phyloP scores from a whole-genome alignment of 2,113 vertebrate species.

The Pterocles burchelli region DNA sequence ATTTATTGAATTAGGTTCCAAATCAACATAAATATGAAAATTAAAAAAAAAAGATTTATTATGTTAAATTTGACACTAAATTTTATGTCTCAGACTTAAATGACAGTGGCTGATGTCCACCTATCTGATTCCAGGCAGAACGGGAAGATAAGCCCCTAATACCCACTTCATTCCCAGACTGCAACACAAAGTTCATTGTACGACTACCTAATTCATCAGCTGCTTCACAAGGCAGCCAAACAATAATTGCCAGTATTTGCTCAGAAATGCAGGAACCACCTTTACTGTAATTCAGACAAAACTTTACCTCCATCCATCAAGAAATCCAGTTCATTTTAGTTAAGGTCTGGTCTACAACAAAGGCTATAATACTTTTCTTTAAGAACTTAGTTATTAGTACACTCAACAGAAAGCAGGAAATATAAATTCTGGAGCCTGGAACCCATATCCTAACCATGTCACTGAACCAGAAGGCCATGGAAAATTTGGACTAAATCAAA shows the following conservation, averaged over 20 bases:
- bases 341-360: background rate
- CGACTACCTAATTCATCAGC: background rate
- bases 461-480: background rate
- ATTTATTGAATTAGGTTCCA: background rate
- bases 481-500: background rate
- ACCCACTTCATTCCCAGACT: background rate
- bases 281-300: background rate
- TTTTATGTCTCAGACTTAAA: background rate
- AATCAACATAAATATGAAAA: background rate
- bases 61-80: background rate
- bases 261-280: background rate
- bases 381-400: background rate
- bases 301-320: background rate
- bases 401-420: background rate
- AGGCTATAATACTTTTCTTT: background rate
- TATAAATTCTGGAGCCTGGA: background rate
- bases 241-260: background rate
- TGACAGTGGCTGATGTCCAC: background rate
- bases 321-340: background rate
- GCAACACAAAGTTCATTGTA: background rate
- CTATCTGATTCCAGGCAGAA: background rate
- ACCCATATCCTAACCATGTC: background rate
- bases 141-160: background rate
- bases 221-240: background rate
- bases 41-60: background rate